Conservation (phyloP, 2,113 vertebrate species). For the Lethenteron reissneri region DNA sequence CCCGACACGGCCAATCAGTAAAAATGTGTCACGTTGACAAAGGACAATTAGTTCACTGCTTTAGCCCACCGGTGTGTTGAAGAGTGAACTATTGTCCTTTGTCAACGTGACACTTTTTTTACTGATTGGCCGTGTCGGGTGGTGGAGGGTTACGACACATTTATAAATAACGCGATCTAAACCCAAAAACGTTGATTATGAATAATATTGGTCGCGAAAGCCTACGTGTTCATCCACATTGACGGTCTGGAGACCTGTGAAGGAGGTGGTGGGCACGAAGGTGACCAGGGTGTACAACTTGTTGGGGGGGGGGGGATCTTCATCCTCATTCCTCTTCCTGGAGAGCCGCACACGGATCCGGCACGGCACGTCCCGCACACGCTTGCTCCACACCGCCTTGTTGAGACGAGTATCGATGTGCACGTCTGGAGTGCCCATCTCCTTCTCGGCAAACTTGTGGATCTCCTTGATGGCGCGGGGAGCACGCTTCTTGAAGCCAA, state of each 20-base stretch:
- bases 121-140: too few species aligned
- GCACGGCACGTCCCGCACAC: constrained; percentile 80
- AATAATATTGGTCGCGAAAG: too few species aligned
- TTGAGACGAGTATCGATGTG: constrained; percentile 92
- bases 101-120: too few species aligned
- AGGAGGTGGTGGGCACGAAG: constrained; percentile 71
- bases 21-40: too few species aligned
- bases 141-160: too few species aligned
- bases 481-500: constrained; percentile 70
- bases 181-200: too few species aligned
- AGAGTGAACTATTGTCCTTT: too few species aligned
- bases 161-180: too few species aligned
- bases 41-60: too few species aligned
- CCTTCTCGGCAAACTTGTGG: constrained; percentile 90
- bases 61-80: too few species aligned
- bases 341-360: constrained; percentile 70
- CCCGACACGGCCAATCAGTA: too few species aligned
- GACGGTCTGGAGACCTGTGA: constrained; percentile 38
- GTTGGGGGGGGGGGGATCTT: constrained; percentile 54
- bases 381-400: constrained; percentile 97
- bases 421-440: constrained; percentile 95
- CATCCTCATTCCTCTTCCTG: constrained; percentile 83
- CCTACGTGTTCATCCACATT: too few species aligned
- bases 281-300: constrained; percentile 80
- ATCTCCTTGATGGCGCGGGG: constrained; percentile 92